phyloP scores from a whole-genome alignment of 2,888 invertebrate genomes.

The Hemicrepidius hirtus region DNA sequence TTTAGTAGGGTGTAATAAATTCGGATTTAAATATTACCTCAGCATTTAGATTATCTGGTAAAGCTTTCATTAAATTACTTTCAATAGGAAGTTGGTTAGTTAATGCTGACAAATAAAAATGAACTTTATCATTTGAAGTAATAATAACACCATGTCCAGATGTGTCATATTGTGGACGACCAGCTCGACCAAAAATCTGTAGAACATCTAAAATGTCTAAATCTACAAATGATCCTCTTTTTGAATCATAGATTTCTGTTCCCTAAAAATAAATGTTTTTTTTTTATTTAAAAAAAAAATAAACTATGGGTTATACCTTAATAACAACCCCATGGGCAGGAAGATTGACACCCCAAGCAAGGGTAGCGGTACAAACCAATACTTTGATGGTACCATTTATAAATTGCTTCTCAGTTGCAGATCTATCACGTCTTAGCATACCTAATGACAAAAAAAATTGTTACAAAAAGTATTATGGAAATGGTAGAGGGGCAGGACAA shows the following conservation, averaged over 20 bases:
- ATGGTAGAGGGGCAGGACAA: too few species aligned
- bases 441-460: conserved; percentile 50
- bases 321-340: conserved; percentile 99
- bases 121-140: conserved; percentile 92
- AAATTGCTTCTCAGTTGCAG: conserved; percentile 90
- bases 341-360: conserved; percentile 99
- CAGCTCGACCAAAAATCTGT: conserved; percentile 99
- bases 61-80: conserved; percentile 93
- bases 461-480: too few species aligned
- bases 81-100: conserved; percentile 99
- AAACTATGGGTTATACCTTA: conserved; percentile 75
- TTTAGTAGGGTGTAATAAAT: too few species aligned
- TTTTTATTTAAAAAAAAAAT: too few species aligned
- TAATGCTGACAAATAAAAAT: conserved; percentile 93
- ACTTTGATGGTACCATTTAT: conserved; percentile 90
- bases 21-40: conserved; percentile 88
- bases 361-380: conserved; percentile 96
- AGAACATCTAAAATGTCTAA: conserved; percentile 97
- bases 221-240: conserved; percentile 94
- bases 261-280: conserved; percentile 80
- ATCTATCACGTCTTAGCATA: conserved; percentile 60
- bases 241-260: conserved; percentile 98
- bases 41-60: conserved; percentile 98
- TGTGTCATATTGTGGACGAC: conserved; percentile 97
- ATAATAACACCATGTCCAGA: conserved; percentile 97